Evolutionary conservation across 2,797 vertebrate species (phyloP).

Genomic region (Melanotaenia nigrans): DNA sequence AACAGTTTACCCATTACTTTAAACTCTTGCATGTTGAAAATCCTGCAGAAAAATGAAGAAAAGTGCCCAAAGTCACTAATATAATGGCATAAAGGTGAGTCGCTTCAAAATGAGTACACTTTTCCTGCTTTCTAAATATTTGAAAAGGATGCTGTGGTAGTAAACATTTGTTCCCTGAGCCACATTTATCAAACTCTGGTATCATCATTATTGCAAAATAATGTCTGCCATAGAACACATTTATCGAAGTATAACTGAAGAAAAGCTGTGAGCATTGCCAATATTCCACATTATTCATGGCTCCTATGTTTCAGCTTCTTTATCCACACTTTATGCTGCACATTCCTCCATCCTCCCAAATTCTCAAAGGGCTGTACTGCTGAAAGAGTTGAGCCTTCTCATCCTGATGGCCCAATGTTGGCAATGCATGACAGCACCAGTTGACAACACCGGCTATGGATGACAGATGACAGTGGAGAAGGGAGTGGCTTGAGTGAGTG

Average conservation of each 20-base stretch:
- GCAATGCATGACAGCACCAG: constrained; percentile 82
- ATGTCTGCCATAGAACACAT: constrained; percentile 23
- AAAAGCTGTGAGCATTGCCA: constrained; percentile 35
- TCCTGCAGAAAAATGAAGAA: neutral
- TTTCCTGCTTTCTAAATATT: neutral
- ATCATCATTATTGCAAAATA: constrained; percentile 9
- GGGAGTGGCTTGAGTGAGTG: constrained; percentile 57
- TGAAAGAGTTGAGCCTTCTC: constrained; percentile 76
- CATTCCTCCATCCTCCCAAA: constrained; percentile 64
- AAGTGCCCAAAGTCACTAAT: neutral
- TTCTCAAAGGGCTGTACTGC: constrained; percentile 53
- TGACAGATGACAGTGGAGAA: constrained; percentile 85
- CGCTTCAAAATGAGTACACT: neutral
- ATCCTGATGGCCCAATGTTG: constrained; percentile 76
- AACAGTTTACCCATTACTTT: neutral
- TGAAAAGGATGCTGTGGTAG: neutral
- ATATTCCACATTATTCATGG: constrained; percentile 48
- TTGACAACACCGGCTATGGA: constrained; percentile 84
- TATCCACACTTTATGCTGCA: constrained; percentile 46
- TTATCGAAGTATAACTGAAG: constrained; percentile 13
- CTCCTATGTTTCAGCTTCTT: constrained; percentile 53
- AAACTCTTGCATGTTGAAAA: neutral
- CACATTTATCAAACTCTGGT: neutral
- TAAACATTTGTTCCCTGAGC: neutral
- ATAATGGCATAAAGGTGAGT: neutral